Evolutionary conservation across 2,113 vertebrate genomes (phyloP).

Genomic region (Melanerpes formicivorus): DNA sequence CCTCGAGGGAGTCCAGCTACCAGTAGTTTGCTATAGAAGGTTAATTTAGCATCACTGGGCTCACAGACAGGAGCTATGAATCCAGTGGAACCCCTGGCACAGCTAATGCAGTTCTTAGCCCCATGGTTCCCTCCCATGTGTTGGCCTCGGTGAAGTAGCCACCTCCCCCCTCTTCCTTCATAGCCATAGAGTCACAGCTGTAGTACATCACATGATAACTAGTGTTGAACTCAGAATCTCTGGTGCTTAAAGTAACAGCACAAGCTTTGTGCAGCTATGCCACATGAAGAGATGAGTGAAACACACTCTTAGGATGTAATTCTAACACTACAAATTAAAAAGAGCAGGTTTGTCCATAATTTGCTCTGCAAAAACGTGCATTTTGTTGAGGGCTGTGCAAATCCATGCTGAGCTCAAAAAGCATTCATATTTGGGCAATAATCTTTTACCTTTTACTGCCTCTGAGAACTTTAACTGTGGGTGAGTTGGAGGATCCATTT

Average conservation of each 20-base stretch:
- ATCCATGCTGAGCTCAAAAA: neutral
- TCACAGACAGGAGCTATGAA: neutral
- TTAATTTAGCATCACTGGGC: neutral
- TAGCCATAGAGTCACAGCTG: neutral
- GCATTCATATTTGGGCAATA: neutral
- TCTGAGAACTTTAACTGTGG: constrained; percentile 51
- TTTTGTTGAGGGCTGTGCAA: neutral
- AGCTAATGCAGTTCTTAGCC: accelerated
- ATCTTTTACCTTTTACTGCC: constrained; percentile 62
- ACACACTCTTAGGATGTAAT: neutral
- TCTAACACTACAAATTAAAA: neutral
- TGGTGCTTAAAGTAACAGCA: neutral
- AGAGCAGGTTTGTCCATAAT: neutral
- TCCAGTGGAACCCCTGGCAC: neutral
- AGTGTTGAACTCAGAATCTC: neutral
- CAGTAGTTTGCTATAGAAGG: accelerated
- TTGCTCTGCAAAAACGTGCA: neutral
- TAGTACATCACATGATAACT: neutral
- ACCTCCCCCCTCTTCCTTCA: neutral
- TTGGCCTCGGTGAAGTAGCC: neutral
- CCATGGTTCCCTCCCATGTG: neutral
- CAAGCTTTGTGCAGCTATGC: neutral
- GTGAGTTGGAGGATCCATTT: neutral
- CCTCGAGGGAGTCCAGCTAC: neutral
- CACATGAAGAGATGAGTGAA: neutral